Evolutionary conservation across 2,888 invertebrate species (phyloP), one percentile per base, ranked within the genome.

Genomic region (Odontocolon sp.): DNA sequence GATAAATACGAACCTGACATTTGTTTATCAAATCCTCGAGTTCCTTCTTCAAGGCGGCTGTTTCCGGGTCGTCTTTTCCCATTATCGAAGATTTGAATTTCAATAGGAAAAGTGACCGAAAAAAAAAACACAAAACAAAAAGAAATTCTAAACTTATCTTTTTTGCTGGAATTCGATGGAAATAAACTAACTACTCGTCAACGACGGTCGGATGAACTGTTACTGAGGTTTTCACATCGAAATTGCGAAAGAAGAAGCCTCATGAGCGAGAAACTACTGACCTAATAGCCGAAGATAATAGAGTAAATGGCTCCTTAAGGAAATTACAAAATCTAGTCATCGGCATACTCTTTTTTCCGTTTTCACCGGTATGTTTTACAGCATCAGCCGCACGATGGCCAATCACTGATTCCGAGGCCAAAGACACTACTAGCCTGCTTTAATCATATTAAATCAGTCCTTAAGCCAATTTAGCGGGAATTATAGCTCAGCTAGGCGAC

Each of bases 1-100:
- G n/a, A n/a, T n/a, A n/a, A 9, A 16, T 52, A 78, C 82, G 86
- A 91, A 96, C 96, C 94, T 96, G 94, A 82, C 95, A 93, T 91
- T 95, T 94, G 81, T 94, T 93, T 85, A 96, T 95, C 80, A 97
- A 91, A 75, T 95, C 95, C 74, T 95, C 95, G 14, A 98, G 92
- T 91, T 98, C 97, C 86, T 95, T 94, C 87, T 95, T 94, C 23
- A 98, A 92, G 67, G 94, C 94, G 21, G 94, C 92, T 1, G 94
- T 94, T 91, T 97, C 97, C 0, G 96, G 94, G 90, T 97, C 97
- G 83, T 95, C 95, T 91, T 97, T 97, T 5, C 94, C 94, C 96
- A 96, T 96, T 87, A 85, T 89, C 63, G 3, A 16, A 6, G 33
- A 16, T 16, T 68, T 16, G 18, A 5, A 11, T n/a, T n/a, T n/a